Conservation (phyloP, 2,888 invertebrate species). For the Dromius quadrimaculatus region DNA sequence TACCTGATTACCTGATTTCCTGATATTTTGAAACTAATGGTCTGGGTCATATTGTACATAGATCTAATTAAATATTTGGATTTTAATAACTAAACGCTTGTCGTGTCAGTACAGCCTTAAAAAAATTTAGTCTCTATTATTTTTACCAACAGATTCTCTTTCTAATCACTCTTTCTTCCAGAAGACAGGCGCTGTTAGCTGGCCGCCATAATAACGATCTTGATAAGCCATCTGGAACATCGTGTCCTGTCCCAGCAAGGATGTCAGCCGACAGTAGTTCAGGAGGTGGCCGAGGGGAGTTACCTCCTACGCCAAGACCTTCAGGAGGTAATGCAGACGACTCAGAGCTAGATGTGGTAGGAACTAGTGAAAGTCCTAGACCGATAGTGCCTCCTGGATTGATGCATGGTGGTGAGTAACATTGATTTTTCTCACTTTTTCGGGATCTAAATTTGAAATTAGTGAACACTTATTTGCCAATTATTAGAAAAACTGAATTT, state of each 20-base stretch:
- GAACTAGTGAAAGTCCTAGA: slow-evolving; percentile 85
- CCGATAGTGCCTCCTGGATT: slow-evolving; percentile 69
- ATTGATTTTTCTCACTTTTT: too few species aligned
- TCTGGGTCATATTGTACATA: too few species aligned
- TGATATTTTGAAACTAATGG: too few species aligned
- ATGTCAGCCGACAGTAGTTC: slow-evolving; percentile 68
- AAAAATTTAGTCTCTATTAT: too few species aligned
- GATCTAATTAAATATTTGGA: too few species aligned
- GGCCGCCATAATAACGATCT: slow-evolving; percentile 70
- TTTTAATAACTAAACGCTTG: too few species aligned
- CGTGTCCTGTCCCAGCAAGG: slow-evolving; percentile 65
- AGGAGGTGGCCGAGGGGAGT: slow-evolving; percentile 53
- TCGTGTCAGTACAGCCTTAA: too few species aligned
- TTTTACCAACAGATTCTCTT: too few species aligned
- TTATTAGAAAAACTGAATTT: too few species aligned
- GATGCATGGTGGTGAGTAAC: slow-evolving; percentile 59
- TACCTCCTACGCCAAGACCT: slow-evolving; percentile 18
- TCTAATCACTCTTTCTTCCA: slow-evolving; percentile 67
- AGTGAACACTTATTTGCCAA: too few species aligned
- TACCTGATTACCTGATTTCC: too few species aligned
- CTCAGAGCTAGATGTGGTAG: slow-evolving; percentile 90
- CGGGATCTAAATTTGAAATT: too few species aligned
- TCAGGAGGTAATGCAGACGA: slow-evolving; percentile 70
- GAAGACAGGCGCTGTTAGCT: slow-evolving; percentile 77
- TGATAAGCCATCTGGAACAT: slow-evolving; percentile 66